Percentiles rank a stretch among this genome's conserved stretches.
Evolutionary conservation across 1,140 invertebrate species (phyloP).

Genomic region (Helicoverpa armigera): DNA sequence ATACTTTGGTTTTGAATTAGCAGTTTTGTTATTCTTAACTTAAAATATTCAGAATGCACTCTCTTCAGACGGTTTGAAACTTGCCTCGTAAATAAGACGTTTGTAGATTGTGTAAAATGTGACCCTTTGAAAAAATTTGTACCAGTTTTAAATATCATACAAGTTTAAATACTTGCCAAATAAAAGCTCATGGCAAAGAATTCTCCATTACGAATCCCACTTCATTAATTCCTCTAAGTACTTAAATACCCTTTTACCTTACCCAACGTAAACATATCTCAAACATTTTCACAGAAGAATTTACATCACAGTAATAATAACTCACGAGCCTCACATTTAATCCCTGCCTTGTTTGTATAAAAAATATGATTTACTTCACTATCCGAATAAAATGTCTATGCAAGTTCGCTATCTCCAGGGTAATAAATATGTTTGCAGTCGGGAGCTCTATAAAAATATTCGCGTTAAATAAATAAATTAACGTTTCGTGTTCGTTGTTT

Average conservation of each 20-base stretch:
- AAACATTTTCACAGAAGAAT: slow-evolving; percentile 7
- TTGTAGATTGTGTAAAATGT: background rate
- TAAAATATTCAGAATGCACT: background rate
- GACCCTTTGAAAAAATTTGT: background rate
- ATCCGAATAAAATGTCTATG: slow-evolving; percentile 25
- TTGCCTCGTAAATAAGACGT: background rate
- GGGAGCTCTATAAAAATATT: slow-evolving; percentile 23
- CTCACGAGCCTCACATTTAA: slow-evolving; percentile 19
- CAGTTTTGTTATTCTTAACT: background rate
- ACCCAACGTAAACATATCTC: background rate
- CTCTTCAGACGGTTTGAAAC: too few relatives aligned
- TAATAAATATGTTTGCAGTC: slow-evolving; percentile 34
- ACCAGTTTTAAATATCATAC: too few relatives aligned
- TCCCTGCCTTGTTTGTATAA: slow-evolving; percentile 33
- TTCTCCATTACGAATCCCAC: too few relatives aligned
- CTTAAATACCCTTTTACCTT: slow-evolving; percentile 9
- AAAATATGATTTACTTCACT: slow-evolving; percentile 36
- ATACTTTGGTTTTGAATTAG: background rate
- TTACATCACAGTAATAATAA: background rate
- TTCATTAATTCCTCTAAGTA: background rate
- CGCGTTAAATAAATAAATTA: slow-evolving; percentile 27
- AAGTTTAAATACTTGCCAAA: too few relatives aligned
- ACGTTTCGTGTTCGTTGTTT: background rate
- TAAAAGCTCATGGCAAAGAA: too few relatives aligned
- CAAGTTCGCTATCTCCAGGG: slow-evolving; percentile 7